Percentiles rank a stretch among this genome's conserved stretches.
Conservation (phyloP, 1,140 invertebrate species). For the Anastrepha obliqua region DNA sequence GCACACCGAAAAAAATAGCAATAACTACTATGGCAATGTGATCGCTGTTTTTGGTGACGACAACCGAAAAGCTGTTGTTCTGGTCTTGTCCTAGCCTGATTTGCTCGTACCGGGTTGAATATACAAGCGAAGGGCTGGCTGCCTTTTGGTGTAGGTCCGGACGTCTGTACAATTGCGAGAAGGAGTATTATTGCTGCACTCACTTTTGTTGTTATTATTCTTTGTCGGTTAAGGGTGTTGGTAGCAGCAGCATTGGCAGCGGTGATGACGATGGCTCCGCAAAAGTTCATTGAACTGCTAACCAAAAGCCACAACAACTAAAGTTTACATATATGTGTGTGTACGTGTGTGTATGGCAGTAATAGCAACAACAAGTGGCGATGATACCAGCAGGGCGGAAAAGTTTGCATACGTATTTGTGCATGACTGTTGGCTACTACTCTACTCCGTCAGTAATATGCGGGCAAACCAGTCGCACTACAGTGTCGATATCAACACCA, state of each 20-base stretch:
- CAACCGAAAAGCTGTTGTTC: constrained; percentile 43
- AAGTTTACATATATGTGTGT: not conserved
- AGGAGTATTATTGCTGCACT: constrained; percentile 4
- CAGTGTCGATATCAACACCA: constrained; percentile 17
- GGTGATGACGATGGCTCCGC: not conserved
- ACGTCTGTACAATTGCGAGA: not conserved
- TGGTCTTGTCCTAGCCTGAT: not conserved
- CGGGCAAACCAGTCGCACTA: not conserved
- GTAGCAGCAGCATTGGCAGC: not conserved
- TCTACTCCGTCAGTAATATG: not conserved
- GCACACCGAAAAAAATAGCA: constrained; percentile 38
- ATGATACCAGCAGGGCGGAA: not conserved
- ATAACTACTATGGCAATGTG: not conserved
- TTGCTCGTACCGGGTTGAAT: not conserved
- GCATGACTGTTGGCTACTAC: constrained; percentile 8
- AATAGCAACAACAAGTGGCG: not conserved
- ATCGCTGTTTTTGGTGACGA: not conserved
- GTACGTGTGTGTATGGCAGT: not conserved
- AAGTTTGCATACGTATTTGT: not conserved
- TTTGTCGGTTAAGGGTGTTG: not conserved
- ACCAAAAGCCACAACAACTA: constrained; percentile 17
- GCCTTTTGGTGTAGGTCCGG: constrained; percentile 41
- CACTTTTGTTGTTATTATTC: constrained; percentile 34
- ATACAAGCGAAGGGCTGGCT: not conserved
- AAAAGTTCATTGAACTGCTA: constrained; percentile 52